These are phyloP conservation scores for Lutraria rhynchaena DNA, from an alignment of 1,140 invertebrate genomes.

Conservation along the genomic window DNA sequence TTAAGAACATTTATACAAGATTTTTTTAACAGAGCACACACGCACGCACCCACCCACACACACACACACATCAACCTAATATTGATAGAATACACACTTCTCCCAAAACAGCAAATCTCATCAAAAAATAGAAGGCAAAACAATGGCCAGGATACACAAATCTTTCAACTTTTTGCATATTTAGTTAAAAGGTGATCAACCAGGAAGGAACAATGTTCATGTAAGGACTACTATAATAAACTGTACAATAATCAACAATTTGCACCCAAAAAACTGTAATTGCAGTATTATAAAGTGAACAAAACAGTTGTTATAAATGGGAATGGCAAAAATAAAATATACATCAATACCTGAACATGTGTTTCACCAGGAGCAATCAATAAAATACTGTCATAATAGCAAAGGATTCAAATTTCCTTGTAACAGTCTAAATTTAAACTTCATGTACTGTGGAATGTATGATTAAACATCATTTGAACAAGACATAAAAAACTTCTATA, in stretches of 20 bases:
- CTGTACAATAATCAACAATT: slow-evolving; percentile 11
- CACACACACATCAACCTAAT: background rate
- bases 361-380: slow-evolving; percentile 23
- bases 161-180: slow-evolving; percentile 31
- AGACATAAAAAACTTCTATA: no score
- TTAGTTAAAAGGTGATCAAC: slow-evolving; percentile 11
- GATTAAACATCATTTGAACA: background rate
- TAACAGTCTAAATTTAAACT: no score
- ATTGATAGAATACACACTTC: background rate
- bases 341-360: slow-evolving; percentile 32
- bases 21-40: background rate
- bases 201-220: slow-evolving; percentile 45
- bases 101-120: no score
- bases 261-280: slow-evolving; percentile 12
- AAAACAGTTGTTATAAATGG: background rate
- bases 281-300: slow-evolving; percentile 12
- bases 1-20: background rate
- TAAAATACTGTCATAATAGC: slow-evolving; percentile 19
- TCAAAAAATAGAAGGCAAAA: no score
- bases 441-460: slow-evolving; percentile 20
- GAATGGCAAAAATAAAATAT: slow-evolving; percentile 40
- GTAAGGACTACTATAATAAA: slow-evolving; percentile 33
- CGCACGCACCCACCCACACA: slow-evolving; percentile 2
- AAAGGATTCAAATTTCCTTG: no score
- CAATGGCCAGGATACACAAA: slow-evolving; percentile 33